These are phyloP conservation scores for Globicephala melas DNA, from an alignment of 2,113 vertebrate genomes.

Conservation along the genomic window DNA sequence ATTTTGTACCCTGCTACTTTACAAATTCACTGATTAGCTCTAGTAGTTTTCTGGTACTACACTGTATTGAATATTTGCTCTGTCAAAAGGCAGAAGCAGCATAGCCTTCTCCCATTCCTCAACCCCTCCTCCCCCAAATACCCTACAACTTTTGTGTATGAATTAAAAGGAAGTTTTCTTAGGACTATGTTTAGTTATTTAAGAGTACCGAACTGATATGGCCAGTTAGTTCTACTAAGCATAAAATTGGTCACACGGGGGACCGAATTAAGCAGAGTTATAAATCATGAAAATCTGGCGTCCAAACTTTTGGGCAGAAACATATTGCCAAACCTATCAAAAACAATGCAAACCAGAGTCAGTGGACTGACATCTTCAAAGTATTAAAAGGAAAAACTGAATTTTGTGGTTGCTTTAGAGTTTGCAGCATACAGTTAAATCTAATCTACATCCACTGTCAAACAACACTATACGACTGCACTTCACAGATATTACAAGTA, in stretches of 20 bases:
- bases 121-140: background rate
- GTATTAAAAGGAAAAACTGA: background rate
- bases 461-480: background rate
- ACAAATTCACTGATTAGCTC: too few species aligned
- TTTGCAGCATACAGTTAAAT: background rate
- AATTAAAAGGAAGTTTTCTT: constrained; percentile 26
- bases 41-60: background rate
- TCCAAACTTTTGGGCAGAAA: background rate
- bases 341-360: background rate
- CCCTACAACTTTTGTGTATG: background rate
- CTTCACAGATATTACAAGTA: background rate
- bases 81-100: background rate
- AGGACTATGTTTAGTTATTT: background rate
- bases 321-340: background rate
- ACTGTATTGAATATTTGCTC: background rate
- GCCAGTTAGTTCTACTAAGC: background rate
- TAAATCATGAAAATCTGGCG: background rate
- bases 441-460: background rate
- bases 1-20: too few species aligned
- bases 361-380: background rate
- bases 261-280: background rate
- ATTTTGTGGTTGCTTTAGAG: background rate
- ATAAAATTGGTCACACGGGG: too few species aligned
- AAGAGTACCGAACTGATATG: background rate
- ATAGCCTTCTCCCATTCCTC: background rate